Base-by-base conservation (phyloP, 2,888 invertebrate species). In the Adela reaumurella region DNA sequence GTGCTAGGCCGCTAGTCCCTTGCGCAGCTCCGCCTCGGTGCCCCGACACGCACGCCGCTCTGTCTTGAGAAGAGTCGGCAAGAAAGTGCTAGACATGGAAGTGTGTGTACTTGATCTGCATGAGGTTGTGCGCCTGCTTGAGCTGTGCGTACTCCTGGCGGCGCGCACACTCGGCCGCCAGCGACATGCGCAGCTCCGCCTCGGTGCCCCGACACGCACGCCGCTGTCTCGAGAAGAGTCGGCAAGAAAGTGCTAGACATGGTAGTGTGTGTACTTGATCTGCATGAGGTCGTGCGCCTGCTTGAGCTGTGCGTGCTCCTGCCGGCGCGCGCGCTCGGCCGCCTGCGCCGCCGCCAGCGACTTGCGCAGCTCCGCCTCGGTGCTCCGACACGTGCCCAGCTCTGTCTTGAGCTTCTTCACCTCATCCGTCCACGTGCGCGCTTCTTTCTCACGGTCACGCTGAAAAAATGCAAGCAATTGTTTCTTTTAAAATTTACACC, bases 231-330 rank as follows among this genome's bases (percentile, higher is more conserved):
- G n/a, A n/a, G n/a, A n/a, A n/a, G n/a, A n/a, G n/a, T n/a, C n/a
- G n/a, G n/a, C n/a, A n/a, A n/a, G 16, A 18, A 29, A 11, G 14
- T 29, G 14, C 10, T 11, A 29, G 29, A 11, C 18, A 6, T n/a
- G 17, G 11, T n/a, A 17, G 17, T 42, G 19, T 67, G 81, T 69
- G 65, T 59, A 88, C 88, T 90, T 90, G 65, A 87, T 88, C 65
- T 95, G 94, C 58, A 95, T 77, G 64, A 90, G 89, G 60, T 94
- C 94, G 66, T 94, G 89, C 63, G 93, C 92, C 63, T 90, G 88
- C 72, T 91, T 90, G 65, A 94, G 83, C 61, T 88, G 87, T 50
- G 82, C 78, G 60, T 91, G 81, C 68, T 94, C 92, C 57, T 86
- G 83, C 41, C 43, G 18, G 47, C 50, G 41, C 28, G 41, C 17